phyloP scores from a whole-genome alignment of 2,113 vertebrate genomes.

The Takifugu bimaculatus region DNA sequence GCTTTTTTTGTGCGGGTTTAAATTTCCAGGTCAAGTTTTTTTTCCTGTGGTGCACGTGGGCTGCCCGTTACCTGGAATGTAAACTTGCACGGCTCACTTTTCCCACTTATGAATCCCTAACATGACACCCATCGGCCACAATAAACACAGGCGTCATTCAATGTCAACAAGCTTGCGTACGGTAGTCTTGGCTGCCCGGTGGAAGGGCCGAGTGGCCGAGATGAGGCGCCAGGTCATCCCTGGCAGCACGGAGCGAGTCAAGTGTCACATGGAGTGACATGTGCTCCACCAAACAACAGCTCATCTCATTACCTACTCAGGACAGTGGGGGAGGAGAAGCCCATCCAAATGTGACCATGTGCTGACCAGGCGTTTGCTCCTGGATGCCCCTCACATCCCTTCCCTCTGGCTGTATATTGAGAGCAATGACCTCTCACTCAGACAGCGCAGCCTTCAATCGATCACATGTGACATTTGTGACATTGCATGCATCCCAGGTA shows the following conservation, averaged over 20 bases:
- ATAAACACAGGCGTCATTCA: constrained; percentile 69
- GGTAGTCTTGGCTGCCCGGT: constrained; percentile 17
- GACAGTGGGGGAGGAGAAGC: constrained; percentile 12
- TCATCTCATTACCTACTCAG: constrained; percentile 64
- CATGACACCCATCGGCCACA: constrained; percentile 59
- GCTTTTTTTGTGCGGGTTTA: constrained; percentile 3
- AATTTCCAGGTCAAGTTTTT: too few species aligned
- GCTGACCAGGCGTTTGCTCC: constrained; percentile 67
- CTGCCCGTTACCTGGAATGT: neutral
- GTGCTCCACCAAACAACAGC: constrained; percentile 47
- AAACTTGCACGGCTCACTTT: constrained; percentile 39
- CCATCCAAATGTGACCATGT: constrained; percentile 64
- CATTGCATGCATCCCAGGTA: constrained; percentile 54
- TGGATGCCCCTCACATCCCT: neutral
- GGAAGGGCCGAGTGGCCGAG: constrained; percentile 29
- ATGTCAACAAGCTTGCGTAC: constrained; percentile 48
- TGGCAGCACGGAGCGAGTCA: constrained; percentile 49
- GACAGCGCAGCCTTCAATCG: constrained; percentile 38
- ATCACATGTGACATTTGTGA: constrained; percentile 68
- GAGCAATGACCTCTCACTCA: constrained; percentile 62
- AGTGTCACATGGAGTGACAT: constrained; percentile 62
- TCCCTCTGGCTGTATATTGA: constrained; percentile 46
- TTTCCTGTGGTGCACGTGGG: too few species aligned
- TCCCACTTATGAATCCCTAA: constrained; percentile 45
- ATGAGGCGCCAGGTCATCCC: constrained; percentile 28